phyloP scores from a whole-genome alignment of 2,888 invertebrate genomes.

The Perizoma affinitatum region DNA sequence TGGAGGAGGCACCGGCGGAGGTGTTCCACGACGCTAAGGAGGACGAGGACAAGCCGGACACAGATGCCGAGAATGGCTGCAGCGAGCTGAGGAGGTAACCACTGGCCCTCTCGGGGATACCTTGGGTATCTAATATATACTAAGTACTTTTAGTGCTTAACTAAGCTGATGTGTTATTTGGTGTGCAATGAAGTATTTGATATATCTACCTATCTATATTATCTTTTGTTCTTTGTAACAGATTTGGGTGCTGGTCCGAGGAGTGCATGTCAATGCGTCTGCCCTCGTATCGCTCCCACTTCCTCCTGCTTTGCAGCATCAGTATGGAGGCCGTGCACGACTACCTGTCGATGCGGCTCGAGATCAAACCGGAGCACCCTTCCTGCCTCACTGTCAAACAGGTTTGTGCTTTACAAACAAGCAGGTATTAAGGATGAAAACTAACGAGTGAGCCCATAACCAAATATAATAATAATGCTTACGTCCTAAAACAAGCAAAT shows the following conservation, averaged over 20 bases:
- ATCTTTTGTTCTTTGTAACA: too few species aligned
- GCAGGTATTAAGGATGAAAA: too few species aligned
- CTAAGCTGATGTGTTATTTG: too few species aligned
- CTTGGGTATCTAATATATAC: too few species aligned
- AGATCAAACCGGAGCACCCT: slow-evolving; percentile 92
- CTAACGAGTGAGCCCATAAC: too few species aligned
- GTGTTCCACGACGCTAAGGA: slow-evolving; percentile 65
- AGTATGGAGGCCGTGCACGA: slow-evolving; percentile 97
- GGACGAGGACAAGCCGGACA: slow-evolving; percentile 40
- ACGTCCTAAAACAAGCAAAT: too few species aligned
- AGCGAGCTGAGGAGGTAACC: slow-evolving; percentile 53
- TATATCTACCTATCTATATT: too few species aligned
- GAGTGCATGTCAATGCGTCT: slow-evolving; percentile 90
- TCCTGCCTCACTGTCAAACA: slow-evolving; percentile 94
- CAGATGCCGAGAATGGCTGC: slow-evolving; percentile 46
- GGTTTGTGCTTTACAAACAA: slow-evolving; percentile 48
- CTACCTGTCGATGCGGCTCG: slow-evolving; percentile 93
- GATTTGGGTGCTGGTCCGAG: slow-evolving; percentile 90
- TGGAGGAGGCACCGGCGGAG: slow-evolving; percentile 62
- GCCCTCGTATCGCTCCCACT: slow-evolving; percentile 93
- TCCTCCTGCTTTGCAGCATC: slow-evolving; percentile 93
- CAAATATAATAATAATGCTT: too few species aligned
- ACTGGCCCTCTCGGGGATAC: too few species aligned
- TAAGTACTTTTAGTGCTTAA: too few species aligned
- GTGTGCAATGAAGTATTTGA: too few species aligned